A percentile compares a stretch with the other conserved stretches of the same genome.
Evolutionary conservation across 2,888 invertebrate genomes (phyloP).

Genomic region (Sinodicranocentrus sp.): DNA sequence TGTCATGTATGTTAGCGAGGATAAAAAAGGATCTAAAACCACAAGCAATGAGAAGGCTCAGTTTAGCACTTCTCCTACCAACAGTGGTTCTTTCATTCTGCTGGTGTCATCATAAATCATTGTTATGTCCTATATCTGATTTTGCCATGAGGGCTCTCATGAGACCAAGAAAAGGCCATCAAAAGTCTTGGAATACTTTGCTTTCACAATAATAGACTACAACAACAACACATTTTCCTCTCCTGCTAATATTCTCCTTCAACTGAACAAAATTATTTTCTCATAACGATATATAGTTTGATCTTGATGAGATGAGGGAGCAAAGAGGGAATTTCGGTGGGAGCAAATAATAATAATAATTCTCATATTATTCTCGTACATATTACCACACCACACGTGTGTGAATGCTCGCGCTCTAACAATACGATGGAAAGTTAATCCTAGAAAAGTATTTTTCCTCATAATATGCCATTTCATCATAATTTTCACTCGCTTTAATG

Average conservation of each 20-base stretch:
- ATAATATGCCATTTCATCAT: conserved; percentile 17
- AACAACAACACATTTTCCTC: conserved; percentile 27
- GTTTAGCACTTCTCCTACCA: neutral
- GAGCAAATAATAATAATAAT: conserved; percentile 10
- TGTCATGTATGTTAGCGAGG: too few relatives aligned
- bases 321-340: neutral
- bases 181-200: conserved; percentile 36
- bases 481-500: conserved; percentile 5
- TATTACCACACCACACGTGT: neutral
- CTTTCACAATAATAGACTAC: conserved; percentile 25
- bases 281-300: conserved; percentile 30
- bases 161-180: conserved; percentile 36
- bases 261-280: conserved; percentile 25
- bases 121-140: conserved; percentile 58
- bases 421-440: conserved; percentile 41
- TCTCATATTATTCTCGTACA: neutral
- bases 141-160: conserved; percentile 40
- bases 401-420: too few relatives aligned
- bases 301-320: conserved; percentile 16
- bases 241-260: neutral
- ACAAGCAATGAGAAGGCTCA: conserved; percentile 1
- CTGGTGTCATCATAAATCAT: conserved; percentile 60
- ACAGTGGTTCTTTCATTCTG: conserved; percentile 27
- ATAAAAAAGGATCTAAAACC: conserved; percentile 19
- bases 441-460: conserved; percentile 22